Conservation (phyloP, 2,888 invertebrate species). For the Poecilus cupreus region DNA sequence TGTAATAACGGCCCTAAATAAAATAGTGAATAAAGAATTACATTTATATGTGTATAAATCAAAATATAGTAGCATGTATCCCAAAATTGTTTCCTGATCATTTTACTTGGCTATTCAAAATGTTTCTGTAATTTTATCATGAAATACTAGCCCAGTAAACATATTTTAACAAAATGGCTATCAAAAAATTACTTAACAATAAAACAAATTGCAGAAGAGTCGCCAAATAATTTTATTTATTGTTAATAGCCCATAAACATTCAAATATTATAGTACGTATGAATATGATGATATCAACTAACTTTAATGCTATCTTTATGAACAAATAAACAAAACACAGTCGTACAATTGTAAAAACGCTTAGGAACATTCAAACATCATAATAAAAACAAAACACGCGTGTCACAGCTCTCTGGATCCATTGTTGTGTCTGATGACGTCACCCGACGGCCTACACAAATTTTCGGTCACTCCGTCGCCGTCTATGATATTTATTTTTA, state of each 20-base stretch:
- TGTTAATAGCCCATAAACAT: constrained; percentile 31
- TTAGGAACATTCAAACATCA: constrained; percentile 15
- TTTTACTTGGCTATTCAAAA: no score
- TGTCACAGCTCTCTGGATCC: constrained; percentile 39
- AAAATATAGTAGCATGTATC: no score
- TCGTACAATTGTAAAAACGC: constrained; percentile 23
- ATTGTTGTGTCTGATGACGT: constrained; percentile 59
- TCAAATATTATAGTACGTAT: constrained; percentile 23
- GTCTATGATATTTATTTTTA: constrained; percentile 57
- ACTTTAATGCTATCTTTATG: constrained; percentile 6
- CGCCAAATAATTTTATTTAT: constrained; percentile 28
- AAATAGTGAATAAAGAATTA: no score
- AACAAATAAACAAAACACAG: constrained; percentile 39
- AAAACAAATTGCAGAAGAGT: background rate
- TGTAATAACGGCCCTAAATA: no score
- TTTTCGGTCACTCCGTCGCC: constrained; percentile 36
- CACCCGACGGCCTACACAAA: constrained; percentile 57
- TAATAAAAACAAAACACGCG: constrained; percentile 49
- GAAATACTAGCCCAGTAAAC: background rate
- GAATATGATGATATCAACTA: constrained; percentile 34
- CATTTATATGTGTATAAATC: no score
- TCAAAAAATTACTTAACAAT: constrained; percentile 2
- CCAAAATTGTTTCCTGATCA: no score
- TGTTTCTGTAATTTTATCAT: background rate
- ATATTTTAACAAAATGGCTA: background rate